These are phyloP conservation scores for Drosophila suzukii DNA, from an alignment of 1,140 invertebrate genomes.

Conservation along the genomic window DNA sequence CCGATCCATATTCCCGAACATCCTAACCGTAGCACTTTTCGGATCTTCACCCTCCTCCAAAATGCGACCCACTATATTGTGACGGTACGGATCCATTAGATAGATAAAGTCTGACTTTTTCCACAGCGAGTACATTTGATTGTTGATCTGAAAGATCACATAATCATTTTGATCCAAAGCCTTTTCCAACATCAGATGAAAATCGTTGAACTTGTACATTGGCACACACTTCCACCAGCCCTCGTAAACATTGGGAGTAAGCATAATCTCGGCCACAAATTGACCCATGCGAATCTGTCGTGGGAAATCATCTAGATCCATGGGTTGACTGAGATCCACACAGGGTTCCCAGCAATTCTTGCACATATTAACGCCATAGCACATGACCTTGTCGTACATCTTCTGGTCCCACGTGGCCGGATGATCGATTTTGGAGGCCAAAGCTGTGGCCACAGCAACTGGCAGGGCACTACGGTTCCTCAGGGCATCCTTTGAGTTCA, in stretches of 20 bases:
- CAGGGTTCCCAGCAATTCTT: slow-evolving; percentile 78
- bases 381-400: slow-evolving; percentile 76
- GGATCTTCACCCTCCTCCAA: slow-evolving; percentile 63
- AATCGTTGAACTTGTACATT: slow-evolving; percentile 75
- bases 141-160: slow-evolving; percentile 76
- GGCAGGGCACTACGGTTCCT: slow-evolving; percentile 75
- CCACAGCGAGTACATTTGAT: slow-evolving; percentile 78
- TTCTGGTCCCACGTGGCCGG: slow-evolving; percentile 74
- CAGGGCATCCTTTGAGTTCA: slow-evolving; percentile 63
- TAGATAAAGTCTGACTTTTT: slow-evolving; percentile 76
- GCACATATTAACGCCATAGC: slow-evolving; percentile 78
- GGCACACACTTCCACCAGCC: slow-evolving; percentile 79
- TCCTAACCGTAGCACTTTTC: slow-evolving; percentile 67
- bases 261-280: slow-evolving; percentile 58
- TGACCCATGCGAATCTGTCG: slow-evolving; percentile 70
- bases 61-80: slow-evolving; percentile 67
- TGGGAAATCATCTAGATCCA: slow-evolving; percentile 72
- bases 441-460: slow-evolving; percentile 57
- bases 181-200: slow-evolving; percentile 60
- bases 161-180: slow-evolving; percentile 58
- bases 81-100: slow-evolving; percentile 78
- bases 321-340: slow-evolving; percentile 45
- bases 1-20: slow-evolving; percentile 72
- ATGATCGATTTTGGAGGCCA: slow-evolving; percentile 80
- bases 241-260: slow-evolving; percentile 62